Conservation (phyloP, 2,888 invertebrate species). For the Drosophila putrida region DNA sequence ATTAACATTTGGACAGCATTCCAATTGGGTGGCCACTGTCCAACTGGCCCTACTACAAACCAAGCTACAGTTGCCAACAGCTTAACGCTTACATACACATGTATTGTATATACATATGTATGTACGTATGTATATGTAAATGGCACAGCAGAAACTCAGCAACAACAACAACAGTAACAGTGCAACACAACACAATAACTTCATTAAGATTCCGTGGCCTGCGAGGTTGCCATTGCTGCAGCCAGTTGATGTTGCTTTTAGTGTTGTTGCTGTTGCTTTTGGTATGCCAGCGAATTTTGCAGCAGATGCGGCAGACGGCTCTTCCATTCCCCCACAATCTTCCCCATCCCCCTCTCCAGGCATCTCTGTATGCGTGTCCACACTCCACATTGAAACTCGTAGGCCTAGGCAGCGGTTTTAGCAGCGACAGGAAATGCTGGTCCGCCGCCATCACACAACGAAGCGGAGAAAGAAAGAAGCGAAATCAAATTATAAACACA, state of each 20-base stretch:
- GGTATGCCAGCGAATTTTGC: constrained; percentile 57
- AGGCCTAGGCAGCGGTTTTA: constrained; percentile 61
- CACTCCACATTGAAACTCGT: constrained; percentile 33
- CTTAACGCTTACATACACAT: constrained; percentile 14
- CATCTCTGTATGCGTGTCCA: neutral
- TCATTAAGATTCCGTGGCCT: constrained; percentile 76
- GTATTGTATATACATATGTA: constrained; percentile 2
- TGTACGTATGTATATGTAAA: constrained; percentile 37
- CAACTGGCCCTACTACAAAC: constrained; percentile 11
- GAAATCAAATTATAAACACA: constrained; percentile 79
- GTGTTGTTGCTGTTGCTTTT: constrained; percentile 36
- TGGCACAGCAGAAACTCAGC: constrained; percentile 35
- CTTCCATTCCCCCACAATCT: neutral
- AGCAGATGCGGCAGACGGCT: constrained; percentile 52
- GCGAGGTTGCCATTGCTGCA: constrained; percentile 45
- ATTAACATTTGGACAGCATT: constrained; percentile 10
- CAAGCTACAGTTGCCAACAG: constrained; percentile 24
- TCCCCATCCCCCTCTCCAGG: constrained; percentile 5
- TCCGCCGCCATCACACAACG: constrained; percentile 54
- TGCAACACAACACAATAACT: constrained; percentile 70
- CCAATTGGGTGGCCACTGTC: constrained; percentile 22
- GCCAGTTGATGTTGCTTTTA: constrained; percentile 43
- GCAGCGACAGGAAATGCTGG: constrained; percentile 75
- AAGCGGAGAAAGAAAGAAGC: constrained; percentile 70
- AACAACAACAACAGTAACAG: constrained; percentile 35